A percentile compares a stretch with the other conserved stretches of the same genome.
Conservation (phyloP, 30 jellyfish, hydroid and myxozoan genomes). For the Chironex yamaguchii region DNA sequence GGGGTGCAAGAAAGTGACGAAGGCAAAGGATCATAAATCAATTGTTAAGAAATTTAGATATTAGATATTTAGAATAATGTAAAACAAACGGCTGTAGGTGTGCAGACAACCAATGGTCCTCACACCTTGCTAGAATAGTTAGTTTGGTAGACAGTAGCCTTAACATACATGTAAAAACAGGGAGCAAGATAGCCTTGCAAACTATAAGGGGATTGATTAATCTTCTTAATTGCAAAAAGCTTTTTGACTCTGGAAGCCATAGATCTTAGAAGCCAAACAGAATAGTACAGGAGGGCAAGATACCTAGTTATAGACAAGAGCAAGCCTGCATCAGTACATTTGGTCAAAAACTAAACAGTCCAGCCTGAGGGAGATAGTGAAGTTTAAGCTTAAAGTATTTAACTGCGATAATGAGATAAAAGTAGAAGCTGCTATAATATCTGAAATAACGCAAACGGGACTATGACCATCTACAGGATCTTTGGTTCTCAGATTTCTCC, state of each 20-base stretch:
- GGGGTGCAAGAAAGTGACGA: no score
- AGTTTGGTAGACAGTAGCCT: no score
- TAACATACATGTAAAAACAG: no score
- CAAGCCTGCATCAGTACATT: neutral
- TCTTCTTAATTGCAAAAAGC: neutral
- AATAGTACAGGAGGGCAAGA: neutral
- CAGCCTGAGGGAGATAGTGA: neutral
- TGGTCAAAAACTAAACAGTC: neutral
- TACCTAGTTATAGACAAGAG: neutral
- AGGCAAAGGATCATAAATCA: no score
- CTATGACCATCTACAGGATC: conserved; percentile 21
- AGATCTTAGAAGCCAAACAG: conserved; percentile 1
- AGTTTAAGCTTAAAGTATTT: neutral
- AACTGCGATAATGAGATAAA: neutral
- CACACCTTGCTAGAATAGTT: no score
- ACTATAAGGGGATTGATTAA: conserved; percentile 5
- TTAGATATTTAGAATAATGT: no score
- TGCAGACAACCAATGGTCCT: no score
- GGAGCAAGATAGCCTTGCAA: no score
- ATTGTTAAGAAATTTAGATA: no score
- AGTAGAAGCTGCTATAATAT: conserved; percentile 11
- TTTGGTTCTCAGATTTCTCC: conserved; percentile 67
- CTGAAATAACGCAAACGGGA: neutral
- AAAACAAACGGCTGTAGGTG: no score
- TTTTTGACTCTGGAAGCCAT: conserved; percentile 21